Conservation (phyloP, 2,888 invertebrate species). For the Dicycla oo region DNA sequence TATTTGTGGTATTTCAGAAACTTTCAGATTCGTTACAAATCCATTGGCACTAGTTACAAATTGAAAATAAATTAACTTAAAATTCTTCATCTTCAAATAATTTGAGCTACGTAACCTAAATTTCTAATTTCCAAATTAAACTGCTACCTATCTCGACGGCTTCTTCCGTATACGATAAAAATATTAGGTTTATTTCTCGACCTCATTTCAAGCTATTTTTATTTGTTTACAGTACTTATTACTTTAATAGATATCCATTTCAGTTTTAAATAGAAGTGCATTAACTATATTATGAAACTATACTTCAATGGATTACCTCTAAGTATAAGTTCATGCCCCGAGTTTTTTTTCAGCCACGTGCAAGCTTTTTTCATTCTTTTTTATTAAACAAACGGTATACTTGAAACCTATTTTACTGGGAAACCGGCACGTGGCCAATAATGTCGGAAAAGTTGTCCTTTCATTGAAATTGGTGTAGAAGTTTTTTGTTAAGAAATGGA, state of each 20-base stretch:
- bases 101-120: constrained; percentile 9
- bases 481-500: neutral
- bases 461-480: constrained; percentile 6
- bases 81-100: constrained; percentile 11
- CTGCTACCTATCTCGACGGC: neutral
- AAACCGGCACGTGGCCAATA: constrained; percentile 42
- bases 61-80: constrained; percentile 19
- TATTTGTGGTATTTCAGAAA: constrained; percentile 18
- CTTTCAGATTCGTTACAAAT: neutral
- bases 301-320: neutral
- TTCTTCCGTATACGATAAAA: constrained; percentile 52
- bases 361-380: constrained; percentile 27
- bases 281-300: constrained; percentile 18
- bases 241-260: constrained; percentile 42
- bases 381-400: constrained; percentile 17
- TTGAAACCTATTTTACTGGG: constrained; percentile 11
- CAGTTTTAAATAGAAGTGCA: constrained; percentile 19
- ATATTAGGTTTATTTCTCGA: constrained; percentile 26
- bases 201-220: constrained; percentile 54
- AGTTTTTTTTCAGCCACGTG: constrained; percentile 28
- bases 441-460: constrained; percentile 11
- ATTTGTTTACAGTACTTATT: constrained; percentile 32
- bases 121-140: constrained; percentile 31
- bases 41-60: constrained; percentile 5
- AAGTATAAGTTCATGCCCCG: constrained; percentile 12